Evolutionary conservation across 1,140 invertebrate genomes (phyloP).

Genomic region (Cheumatopsyche charites): DNA sequence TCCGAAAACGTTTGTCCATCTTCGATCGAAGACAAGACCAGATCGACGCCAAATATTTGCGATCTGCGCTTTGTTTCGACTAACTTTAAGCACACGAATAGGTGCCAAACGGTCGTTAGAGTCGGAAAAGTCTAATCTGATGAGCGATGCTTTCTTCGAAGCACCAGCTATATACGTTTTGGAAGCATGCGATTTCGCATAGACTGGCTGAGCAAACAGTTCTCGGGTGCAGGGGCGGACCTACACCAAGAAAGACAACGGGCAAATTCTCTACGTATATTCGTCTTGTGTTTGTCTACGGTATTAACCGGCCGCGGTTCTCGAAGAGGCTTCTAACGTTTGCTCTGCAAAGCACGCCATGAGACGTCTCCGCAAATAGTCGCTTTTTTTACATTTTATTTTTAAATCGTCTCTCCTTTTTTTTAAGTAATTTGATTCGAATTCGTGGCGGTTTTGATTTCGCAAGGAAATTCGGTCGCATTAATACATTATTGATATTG

Average conservation of each 20-base stretch:
- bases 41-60: slow-evolving; percentile 26
- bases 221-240: slow-evolving; percentile 28
- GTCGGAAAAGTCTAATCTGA: slow-evolving; percentile 17
- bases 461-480: background rate
- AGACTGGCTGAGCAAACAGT: slow-evolving; percentile 38
- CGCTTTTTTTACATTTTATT: too few relatives aligned
- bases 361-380: background rate
- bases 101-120: background rate
- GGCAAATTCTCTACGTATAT: slow-evolving; percentile 47
- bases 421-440: too few relatives aligned
- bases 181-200: slow-evolving; percentile 11
- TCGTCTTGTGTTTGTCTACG: slow-evolving; percentile 49
- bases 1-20: slow-evolving; percentile 20
- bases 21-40: slow-evolving; percentile 24
- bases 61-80: slow-evolving; percentile 9
- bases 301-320: slow-evolving; percentile 45
- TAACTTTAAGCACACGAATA: too few relatives aligned
- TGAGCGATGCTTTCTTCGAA: slow-evolving; percentile 26
- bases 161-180: slow-evolving; percentile 12
- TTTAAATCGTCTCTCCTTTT: background rate
- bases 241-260: slow-evolving; percentile 36
- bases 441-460: too few relatives aligned
- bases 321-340: slow-evolving; percentile 24
- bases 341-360: slow-evolving; percentile 2
- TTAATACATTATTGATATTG: slow-evolving; percentile 28